Conservation (phyloP, 1,140 invertebrate genomes). For the Portunus trituberculatus region DNA sequence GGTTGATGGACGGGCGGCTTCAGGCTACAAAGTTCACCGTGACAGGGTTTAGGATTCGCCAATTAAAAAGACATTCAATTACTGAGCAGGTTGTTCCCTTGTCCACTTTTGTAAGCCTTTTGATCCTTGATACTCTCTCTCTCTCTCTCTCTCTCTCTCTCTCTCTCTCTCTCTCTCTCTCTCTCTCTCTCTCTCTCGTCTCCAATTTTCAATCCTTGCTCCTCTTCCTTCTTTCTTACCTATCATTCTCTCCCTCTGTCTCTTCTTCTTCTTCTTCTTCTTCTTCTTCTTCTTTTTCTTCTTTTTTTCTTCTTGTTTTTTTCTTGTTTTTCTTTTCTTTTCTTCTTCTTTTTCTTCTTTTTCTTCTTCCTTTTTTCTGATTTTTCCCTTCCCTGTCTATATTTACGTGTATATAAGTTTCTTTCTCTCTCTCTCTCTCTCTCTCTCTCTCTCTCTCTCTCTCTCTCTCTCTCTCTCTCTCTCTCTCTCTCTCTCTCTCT, state of each 20-base stretch:
- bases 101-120: background rate
- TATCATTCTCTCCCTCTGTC: background rate
- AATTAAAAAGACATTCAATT: too few species aligned
- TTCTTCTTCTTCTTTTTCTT: background rate
- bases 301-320: background rate
- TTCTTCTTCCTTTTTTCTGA: background rate
- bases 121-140: background rate
- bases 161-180: slow-evolving; percentile 20
- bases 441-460: too few species aligned
- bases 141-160: slow-evolving; percentile 20
- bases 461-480: too few species aligned
- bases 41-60: too few species aligned
- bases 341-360: background rate
- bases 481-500: too few species aligned
- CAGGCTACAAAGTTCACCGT: too few species aligned
- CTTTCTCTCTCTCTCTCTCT: too few species aligned
- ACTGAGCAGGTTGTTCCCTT: too few species aligned
- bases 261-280: background rate
- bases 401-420: too few species aligned
- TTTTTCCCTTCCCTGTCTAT: too few species aligned
- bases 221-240: background rate
- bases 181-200: background rate
- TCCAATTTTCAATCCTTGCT: background rate
- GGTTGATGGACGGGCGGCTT: too few species aligned
- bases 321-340: background rate